A percentile compares a stretch with the other conserved stretches of the same genome.
These are phyloP conservation scores for Hystrix cristata DNA, from an alignment of 2,113 vertebrate genomes.

Conservation along the genomic window DNA sequence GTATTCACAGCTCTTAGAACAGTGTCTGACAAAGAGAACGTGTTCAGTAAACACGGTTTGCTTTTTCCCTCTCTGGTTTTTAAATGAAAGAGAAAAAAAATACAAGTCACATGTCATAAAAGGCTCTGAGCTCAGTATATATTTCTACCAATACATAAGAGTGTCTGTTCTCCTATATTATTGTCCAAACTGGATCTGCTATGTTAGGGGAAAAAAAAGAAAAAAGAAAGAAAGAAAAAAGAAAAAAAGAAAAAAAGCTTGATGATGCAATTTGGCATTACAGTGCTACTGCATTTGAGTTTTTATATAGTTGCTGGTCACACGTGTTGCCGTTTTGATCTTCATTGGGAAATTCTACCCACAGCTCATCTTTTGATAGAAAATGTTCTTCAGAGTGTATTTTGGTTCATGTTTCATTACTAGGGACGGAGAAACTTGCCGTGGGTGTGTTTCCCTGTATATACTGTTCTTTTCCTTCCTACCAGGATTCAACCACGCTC, in stretches of 20 bases:
- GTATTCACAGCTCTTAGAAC: neutral
- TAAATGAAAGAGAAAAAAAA: slow-evolving; percentile 10
- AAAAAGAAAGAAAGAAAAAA: neutral
- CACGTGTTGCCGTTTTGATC: neutral
- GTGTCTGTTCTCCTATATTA: neutral
- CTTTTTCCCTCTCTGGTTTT: neutral
- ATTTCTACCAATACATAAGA: neutral
- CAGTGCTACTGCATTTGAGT: neutral
- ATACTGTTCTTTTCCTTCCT: neutral
- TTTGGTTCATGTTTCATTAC: neutral
- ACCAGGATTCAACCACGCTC: neutral
- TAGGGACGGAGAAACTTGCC: neutral
- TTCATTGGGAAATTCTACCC: neutral
- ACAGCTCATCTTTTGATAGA: neutral
- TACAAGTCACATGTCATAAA: slow-evolving; percentile 46
- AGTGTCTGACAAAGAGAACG: slow-evolving; percentile 3
- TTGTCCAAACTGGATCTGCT: slow-evolving; percentile 13
- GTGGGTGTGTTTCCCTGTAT: neutral
- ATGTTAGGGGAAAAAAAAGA: neutral
- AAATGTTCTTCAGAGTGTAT: neutral
- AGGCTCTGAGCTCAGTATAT: neutral
- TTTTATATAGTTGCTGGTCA: neutral
- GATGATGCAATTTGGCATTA: neutral
- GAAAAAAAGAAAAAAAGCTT: neutral
- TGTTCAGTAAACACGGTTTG: neutral